Percentiles rank a stretch among this genome's conserved stretches.
These are phyloP conservation scores for Sebastes kiyomatsui DNA, from an alignment of 2,797 vertebrate genomes.

Conservation along the genomic window DNA sequence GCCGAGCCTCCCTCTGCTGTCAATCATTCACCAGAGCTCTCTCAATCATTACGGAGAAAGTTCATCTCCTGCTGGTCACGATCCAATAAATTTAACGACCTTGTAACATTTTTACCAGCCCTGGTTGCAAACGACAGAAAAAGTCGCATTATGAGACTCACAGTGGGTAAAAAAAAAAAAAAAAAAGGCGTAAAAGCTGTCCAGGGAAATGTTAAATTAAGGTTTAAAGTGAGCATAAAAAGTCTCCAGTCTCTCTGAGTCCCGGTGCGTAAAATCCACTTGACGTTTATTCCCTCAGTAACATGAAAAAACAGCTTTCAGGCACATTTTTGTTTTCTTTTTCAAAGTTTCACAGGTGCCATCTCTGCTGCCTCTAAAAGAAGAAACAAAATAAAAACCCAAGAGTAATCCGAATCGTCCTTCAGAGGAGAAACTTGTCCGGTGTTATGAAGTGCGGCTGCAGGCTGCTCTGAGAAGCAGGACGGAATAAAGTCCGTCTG, in stretches of 20 bases:
- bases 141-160: slow-evolving; percentile 6
- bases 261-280: slow-evolving; percentile 49
- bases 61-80: slow-evolving; percentile 68
- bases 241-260: neutral
- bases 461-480: slow-evolving; percentile 34
- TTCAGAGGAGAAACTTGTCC: neutral
- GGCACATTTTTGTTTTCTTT: neutral
- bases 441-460: neutral
- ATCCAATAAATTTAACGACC: slow-evolving; percentile 54
- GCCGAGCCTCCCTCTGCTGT: slow-evolving; percentile 37
- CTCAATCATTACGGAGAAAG: slow-evolving; percentile 65
- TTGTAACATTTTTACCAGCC: slow-evolving; percentile 40
- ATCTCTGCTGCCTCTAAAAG: neutral
- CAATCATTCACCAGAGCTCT: slow-evolving; percentile 23
- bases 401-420: neutral
- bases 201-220: neutral
- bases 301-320: neutral
- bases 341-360: slow-evolving; percentile 19
- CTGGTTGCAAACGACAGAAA: neutral
- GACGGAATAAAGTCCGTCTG: slow-evolving; percentile 63
- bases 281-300: slow-evolving; percentile 43
- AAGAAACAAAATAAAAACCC: neutral
- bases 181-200: neutral
- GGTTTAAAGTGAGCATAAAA: neutral
- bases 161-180: neutral